Evolutionary conservation across 2,113 vertebrate species (phyloP).

Genomic region (Hylia prasina): DNA sequence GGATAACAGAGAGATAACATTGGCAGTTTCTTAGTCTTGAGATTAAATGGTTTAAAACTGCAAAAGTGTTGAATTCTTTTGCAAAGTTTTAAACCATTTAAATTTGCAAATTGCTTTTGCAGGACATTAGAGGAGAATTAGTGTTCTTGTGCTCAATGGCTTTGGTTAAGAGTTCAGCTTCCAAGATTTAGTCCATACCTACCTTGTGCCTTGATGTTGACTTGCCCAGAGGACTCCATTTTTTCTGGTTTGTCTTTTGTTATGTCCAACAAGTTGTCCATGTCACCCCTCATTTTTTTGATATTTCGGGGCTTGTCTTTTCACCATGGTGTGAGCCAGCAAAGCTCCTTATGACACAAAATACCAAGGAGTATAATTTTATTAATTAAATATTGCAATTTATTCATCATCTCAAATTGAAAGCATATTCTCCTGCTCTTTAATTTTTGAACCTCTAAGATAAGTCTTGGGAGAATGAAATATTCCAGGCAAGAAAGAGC

Average conservation of each 20-base stretch:
- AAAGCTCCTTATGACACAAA: neutral
- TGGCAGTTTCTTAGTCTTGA: neutral
- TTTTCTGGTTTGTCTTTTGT: neutral
- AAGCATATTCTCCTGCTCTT: neutral
- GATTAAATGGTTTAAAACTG: neutral
- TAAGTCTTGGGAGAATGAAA: neutral
- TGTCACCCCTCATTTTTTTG: neutral
- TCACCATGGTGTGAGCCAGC: no score
- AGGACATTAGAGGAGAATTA: neutral
- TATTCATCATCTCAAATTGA: neutral
- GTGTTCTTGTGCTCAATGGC: neutral
- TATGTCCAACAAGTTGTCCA: neutral
- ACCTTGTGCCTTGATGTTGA: neutral
- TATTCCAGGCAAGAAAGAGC: neutral
- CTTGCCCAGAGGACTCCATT: neutral
- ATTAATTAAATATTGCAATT: neutral
- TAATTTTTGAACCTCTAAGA: neutral
- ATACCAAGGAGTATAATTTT: neutral
- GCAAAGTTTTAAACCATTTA: neutral
- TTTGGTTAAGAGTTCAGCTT: neutral
- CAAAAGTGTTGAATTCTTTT: neutral
- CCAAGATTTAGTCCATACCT: neutral
- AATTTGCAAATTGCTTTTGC: neutral
- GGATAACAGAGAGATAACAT: neutral
- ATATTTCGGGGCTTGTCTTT: neutral